A percentile compares a stretch with the other conserved stretches of the same genome.
These are phyloP conservation scores for Acronicta leporina DNA, from an alignment of 2,888 invertebrate genomes.

Conservation along the genomic window DNA sequence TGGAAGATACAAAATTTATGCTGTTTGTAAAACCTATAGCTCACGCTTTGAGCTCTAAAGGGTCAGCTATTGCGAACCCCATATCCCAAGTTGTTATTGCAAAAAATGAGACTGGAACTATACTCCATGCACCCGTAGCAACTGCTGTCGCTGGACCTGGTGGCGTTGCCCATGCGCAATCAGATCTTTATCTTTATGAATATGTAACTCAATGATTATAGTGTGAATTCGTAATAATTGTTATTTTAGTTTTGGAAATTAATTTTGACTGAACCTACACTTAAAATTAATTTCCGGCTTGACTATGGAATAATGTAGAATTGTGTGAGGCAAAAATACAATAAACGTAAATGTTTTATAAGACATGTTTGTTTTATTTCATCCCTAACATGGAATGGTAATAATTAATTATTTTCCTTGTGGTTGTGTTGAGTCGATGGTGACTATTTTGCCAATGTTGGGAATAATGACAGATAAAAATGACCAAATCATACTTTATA, in stretches of 20 bases:
- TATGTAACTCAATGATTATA: slow-evolving; percentile 61
- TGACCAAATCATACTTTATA: no score
- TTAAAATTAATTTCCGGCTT: slow-evolving; percentile 81
- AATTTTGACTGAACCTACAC: slow-evolving; percentile 76
- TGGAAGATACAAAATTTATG: slow-evolving; percentile 65
- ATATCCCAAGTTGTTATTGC: slow-evolving; percentile 91
- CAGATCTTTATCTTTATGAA: slow-evolving; percentile 91
- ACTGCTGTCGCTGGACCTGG: slow-evolving; percentile 93
- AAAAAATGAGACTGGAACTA: slow-evolving; percentile 89
- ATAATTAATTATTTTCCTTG: neutral
- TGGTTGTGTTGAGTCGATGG: neutral
- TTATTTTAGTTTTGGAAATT: slow-evolving; percentile 63
- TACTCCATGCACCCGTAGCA: slow-evolving; percentile 91
- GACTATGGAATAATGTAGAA: slow-evolving; percentile 28
- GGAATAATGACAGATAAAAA: no score
- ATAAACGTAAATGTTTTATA: slow-evolving; percentile 36
- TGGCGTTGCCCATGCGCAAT: slow-evolving; percentile 93
- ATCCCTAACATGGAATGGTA: slow-evolving; percentile 31
- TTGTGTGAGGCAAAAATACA: slow-evolving; percentile 21
- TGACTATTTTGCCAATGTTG: no score
- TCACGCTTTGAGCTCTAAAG: slow-evolving; percentile 90
- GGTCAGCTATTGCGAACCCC: slow-evolving; percentile 92
- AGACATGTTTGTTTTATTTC: slow-evolving; percentile 39
- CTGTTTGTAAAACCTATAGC: slow-evolving; percentile 90
- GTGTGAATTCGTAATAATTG: slow-evolving; percentile 15